phyloP scores from a whole-genome alignment of 2,113 vertebrate species.

The Cygnus buccinator region DNA sequence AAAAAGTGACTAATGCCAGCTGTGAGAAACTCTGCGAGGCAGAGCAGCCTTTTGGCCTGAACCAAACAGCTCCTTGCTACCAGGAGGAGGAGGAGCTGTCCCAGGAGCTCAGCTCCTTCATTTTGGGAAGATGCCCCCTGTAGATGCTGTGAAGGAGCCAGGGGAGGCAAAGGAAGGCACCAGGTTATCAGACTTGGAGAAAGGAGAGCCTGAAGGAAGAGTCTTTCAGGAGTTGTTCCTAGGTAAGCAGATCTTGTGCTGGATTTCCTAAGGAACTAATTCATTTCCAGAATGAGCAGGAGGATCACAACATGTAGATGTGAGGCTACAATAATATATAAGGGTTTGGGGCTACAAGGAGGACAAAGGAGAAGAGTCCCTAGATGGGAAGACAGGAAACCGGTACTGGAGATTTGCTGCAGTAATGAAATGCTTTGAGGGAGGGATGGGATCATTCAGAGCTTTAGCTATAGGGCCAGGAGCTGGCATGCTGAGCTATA shows the following conservation, averaged over 20 bases:
- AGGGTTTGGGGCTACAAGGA: neutral
- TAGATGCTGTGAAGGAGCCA: neutral
- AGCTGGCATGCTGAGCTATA: neutral
- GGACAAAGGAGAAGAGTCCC: neutral
- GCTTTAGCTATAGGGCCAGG: neutral
- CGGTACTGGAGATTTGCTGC: neutral
- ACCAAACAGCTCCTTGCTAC: neutral
- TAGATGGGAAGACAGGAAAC: neutral
- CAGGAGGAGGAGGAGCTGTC: neutral
- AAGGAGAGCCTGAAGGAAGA: neutral
- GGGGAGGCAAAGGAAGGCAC: neutral
- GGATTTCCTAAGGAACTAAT: neutral
- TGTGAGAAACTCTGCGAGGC: neutral
- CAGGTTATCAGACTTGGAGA: neutral
- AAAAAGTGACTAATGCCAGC: neutral
- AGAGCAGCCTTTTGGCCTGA: neutral
- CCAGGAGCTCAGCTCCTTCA: neutral
- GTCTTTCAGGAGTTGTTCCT: neutral
- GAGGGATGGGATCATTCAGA: neutral
- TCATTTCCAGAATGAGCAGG: neutral
- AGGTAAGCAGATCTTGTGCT: neutral
- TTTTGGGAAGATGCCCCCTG: neutral
- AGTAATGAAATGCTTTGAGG: neutral
- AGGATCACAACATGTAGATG: neutral
- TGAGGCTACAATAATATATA: rapidly evolving